Percentiles rank a stretch among this genome's conserved stretches.
phyloP scores from a whole-genome alignment of 1,140 invertebrate species.

The Rhizoglyphus robini region DNA sequence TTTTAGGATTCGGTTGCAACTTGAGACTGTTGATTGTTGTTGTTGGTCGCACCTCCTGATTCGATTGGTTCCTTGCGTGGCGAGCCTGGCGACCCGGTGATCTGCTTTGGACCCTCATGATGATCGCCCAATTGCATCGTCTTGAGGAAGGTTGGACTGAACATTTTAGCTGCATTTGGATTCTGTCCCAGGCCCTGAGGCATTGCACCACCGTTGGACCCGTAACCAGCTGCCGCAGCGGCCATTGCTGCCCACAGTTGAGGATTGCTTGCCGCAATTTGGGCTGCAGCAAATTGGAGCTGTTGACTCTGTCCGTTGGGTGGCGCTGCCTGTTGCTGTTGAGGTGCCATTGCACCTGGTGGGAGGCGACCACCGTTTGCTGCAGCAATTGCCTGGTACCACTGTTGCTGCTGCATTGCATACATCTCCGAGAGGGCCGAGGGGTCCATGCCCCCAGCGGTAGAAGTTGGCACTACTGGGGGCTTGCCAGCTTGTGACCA shows the following conservation, averaged over 20 bases:
- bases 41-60: neutral
- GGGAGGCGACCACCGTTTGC: neutral
- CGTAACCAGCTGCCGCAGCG: neutral
- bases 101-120: neutral
- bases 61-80: neutral
- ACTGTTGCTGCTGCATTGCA: neutral
- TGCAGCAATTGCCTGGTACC: neutral
- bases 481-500: neutral
- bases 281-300: neutral
- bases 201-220: neutral
- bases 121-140: neutral
- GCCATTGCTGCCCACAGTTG: conserved; percentile 3
- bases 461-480: too few species aligned
- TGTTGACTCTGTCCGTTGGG: neutral
- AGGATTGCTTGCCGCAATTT: neutral
- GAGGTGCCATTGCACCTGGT: neutral
- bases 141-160: neutral
- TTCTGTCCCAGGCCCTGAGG: neutral
- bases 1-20: conserved; percentile 1
- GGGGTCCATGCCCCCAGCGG: neutral
- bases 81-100: neutral
- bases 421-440: neutral
- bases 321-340: neutral
- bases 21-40: neutral
- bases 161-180: neutral